Evolutionary conservation across 2,113 vertebrate species (phyloP).

Genomic region (Muntiacus reevesi): DNA sequence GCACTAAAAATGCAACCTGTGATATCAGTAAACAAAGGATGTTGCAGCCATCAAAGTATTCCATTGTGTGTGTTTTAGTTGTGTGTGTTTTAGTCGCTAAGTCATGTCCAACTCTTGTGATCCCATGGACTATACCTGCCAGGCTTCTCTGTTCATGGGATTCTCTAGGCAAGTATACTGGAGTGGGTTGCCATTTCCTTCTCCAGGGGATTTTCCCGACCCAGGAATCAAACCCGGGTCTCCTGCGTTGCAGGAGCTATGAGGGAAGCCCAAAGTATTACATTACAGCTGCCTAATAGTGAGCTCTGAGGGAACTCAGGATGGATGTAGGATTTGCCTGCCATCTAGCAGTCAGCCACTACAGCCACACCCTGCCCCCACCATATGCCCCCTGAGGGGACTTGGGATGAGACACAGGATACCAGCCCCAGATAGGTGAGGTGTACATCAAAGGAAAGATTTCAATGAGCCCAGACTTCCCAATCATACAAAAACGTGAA

Average conservation of each 20-base stretch:
- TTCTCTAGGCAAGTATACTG: background rate
- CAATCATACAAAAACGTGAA: background rate
- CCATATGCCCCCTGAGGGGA: background rate
- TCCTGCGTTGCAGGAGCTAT: background rate
- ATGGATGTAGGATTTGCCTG: background rate
- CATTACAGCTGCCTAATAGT: background rate
- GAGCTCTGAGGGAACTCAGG: background rate
- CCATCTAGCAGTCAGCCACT: background rate
- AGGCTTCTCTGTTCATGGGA: background rate
- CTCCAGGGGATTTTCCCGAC: background rate
- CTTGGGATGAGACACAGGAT: background rate
- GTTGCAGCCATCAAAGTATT: background rate
- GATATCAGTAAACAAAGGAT: background rate
- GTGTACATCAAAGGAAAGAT: background rate
- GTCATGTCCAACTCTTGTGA: background rate
- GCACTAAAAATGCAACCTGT: background rate
- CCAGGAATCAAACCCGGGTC: background rate
- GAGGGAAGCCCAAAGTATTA: background rate
- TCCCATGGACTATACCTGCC: background rate
- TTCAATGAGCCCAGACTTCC: background rate
- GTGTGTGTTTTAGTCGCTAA: background rate
- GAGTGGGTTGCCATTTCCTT: background rate
- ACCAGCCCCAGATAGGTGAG: background rate
- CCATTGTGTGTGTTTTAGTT: background rate
- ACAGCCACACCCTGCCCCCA: background rate